Conservation (phyloP, 2,888 invertebrate species). For the Rotaria socialis region DNA sequence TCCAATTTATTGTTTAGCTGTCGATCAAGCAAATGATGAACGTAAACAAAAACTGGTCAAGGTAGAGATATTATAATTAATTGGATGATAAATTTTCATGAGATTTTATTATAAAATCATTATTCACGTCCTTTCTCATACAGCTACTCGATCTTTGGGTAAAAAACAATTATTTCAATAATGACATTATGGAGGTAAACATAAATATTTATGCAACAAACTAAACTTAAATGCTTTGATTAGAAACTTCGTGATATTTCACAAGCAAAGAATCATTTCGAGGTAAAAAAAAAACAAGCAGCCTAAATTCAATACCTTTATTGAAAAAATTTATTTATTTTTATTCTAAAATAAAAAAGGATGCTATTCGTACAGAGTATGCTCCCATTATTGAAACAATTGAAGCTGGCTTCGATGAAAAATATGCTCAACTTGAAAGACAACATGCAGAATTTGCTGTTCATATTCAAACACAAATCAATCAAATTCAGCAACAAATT, state of each 20-base stretch:
- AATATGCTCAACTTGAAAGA: conserved; percentile 43
- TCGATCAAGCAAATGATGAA: conserved; percentile 77
- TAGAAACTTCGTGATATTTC: conserved; percentile 40
- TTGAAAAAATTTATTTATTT: no score
- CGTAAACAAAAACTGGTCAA: conserved; percentile 86
- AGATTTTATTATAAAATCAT: neutral
- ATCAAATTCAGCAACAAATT: conserved; percentile 44
- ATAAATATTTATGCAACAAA: conserved; percentile 6
- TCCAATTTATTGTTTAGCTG: conserved; percentile 93
- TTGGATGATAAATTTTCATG: neutral
- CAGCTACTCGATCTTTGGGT: conserved; percentile 86
- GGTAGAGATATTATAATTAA: conserved; percentile 52
- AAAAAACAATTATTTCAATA: conserved; percentile 71
- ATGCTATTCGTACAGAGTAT: conserved; percentile 39
- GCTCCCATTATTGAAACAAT: conserved; percentile 31
- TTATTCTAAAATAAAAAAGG: neutral
- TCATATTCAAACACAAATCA: conserved; percentile 43
- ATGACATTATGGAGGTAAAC: conserved; percentile 60
- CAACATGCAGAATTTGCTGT: conserved; percentile 45
- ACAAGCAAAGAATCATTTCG: conserved; percentile 36
- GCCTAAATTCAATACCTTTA: no score
- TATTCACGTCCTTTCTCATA: conserved; percentile 48
- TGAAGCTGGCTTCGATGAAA: conserved; percentile 18
- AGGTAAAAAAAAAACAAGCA: neutral
- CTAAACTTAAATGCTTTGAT: no score